Conservation (phyloP, 2,888 invertebrate genomes). For the Pyrochroa serraticornis region DNA sequence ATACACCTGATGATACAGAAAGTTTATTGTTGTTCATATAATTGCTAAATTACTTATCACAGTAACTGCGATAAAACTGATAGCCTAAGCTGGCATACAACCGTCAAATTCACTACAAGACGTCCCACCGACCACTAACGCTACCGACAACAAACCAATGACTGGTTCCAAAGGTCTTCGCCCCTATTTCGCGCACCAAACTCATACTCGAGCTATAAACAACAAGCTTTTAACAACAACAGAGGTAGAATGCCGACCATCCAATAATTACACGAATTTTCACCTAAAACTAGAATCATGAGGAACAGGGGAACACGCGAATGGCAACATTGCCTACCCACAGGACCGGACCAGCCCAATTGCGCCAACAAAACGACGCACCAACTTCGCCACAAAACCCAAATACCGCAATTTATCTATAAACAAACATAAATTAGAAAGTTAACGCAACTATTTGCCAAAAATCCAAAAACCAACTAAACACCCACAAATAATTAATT, state of each 20-base stretch:
- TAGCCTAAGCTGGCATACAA: slow-evolving; percentile 33
- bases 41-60: slow-evolving; percentile 32
- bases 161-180: slow-evolving; percentile 28
- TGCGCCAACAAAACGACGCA: neutral
- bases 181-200: slow-evolving; percentile 2
- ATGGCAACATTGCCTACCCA: slow-evolving; percentile 15
- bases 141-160: slow-evolving; percentile 23
- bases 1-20: slow-evolving; percentile 25
- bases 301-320: neutral
- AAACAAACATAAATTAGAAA: no score
- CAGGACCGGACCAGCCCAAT: slow-evolving; percentile 10
- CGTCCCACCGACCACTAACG: slow-evolving; percentile 11
- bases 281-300: slow-evolving; percentile 6
- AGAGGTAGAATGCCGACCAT: no score
- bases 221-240: neutral
- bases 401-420: no score
- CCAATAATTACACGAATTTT: slow-evolving; percentile 7
- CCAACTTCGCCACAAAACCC: no score
- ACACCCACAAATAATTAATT: no score
- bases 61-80: slow-evolving; percentile 30
- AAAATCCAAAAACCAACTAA: no score
- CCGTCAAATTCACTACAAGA: slow-evolving; percentile 26
- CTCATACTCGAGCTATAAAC: neutral
- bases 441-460: no score
- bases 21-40: slow-evolving; percentile 30